These are phyloP conservation scores for Eristalinus sepulchralis DNA, from an alignment of 2,888 invertebrate species.

Conservation along the genomic window DNA sequence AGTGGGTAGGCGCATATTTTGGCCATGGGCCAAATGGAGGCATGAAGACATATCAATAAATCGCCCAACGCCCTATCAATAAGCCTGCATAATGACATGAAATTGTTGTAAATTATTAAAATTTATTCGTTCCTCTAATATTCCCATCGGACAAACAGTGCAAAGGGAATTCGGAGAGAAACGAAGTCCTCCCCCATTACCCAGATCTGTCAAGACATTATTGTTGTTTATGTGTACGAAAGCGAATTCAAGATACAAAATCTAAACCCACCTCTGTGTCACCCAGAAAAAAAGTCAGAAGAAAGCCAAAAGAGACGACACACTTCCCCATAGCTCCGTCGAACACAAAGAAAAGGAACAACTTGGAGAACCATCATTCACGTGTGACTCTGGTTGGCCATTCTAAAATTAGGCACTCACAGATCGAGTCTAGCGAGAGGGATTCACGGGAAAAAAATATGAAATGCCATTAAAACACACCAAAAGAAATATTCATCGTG, in stretches of 20 bases:
- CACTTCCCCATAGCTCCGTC: constrained; percentile 40
- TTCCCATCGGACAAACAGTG: constrained; percentile 28
- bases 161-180: not conserved
- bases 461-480: constrained; percentile 45
- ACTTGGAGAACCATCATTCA: constrained; percentile 59
- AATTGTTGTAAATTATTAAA: constrained; percentile 55
- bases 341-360: constrained; percentile 13
- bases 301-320: constrained; percentile 6
- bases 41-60: constrained; percentile 17
- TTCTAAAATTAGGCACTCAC: constrained; percentile 51
- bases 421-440: constrained; percentile 31
- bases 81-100: constrained; percentile 9
- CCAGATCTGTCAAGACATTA: constrained; percentile 53
- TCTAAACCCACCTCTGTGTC: constrained; percentile 48
- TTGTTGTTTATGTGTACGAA: constrained; percentile 39
- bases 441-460: constrained; percentile 14
- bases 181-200: not conserved
- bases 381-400: constrained; percentile 61
- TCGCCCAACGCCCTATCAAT: constrained; percentile 4
- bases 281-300: constrained; percentile 22
- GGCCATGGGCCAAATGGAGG: not conserved
- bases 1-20: not conserved
- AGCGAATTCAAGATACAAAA: constrained; percentile 14
- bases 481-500: constrained; percentile 32
- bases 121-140: constrained; percentile 57